Evolutionary conservation across 2,797 vertebrate species (phyloP), one percentile per base, ranked within the genome.

Genomic region (Trematomus bernacchii): DNA sequence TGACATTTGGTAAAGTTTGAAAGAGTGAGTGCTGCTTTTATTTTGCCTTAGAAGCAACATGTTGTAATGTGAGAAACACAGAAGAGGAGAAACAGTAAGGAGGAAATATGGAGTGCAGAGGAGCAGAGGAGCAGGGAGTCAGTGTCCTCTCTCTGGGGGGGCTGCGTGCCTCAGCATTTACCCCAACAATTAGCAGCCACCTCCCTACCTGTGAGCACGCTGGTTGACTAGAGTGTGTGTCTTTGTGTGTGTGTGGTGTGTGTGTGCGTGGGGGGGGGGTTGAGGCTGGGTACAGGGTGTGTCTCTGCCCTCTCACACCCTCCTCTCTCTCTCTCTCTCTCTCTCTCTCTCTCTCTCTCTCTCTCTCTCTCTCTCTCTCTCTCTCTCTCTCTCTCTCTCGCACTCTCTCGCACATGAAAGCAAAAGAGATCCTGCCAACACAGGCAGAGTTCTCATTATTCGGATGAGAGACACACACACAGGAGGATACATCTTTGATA

Each of bases 371-470:
- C 46, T 63, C 30, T 66, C 58, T 55, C 61, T 50, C 11, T 64
- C 68, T 23, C 73, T 74, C 74, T 84, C 48, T 61, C 50, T 27
- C 44, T 13, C 19, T 21, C 40, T 27, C 16, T 27, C 18, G 64
- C 58, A 7, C 16, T 67, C 46, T 58, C 30, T 61, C 58, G 14
- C 65, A 82, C 84, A 85, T 93, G 77, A 93, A 92, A 93, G 90
- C 71, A 93, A 94, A 93, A 79, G 73, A 91, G 89, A 77, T 66
- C 59, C 77, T 87, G 88, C 86, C 83, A 79, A 82, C 60, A 42
- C 21, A 66, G 63, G 33, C 30, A 64, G 2, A 2, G 23, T 2
- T n/a, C 59, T 19, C 54, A 57, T 33, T 37, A 1, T 7, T 33
- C 1, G 6, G 23, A 23, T 43, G 10, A 52, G 33, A 74, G 55